Conservation (phyloP, 2,888 invertebrate species). For the Clostera curtula region DNA sequence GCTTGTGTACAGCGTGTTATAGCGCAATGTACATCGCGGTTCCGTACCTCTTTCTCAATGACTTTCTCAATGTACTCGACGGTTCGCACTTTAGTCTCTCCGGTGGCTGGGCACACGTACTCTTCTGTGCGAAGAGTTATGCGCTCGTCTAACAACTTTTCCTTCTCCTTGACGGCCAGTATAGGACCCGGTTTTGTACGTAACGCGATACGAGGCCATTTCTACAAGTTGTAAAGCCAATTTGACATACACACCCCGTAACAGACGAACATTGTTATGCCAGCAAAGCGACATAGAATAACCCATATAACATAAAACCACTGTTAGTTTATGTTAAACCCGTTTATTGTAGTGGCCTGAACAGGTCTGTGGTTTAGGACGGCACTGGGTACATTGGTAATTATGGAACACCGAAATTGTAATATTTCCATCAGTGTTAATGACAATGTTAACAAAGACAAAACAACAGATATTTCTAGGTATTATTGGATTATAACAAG, state of each 20-base stretch:
- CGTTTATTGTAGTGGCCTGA: slow-evolving; percentile 17
- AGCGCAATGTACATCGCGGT: slow-evolving; percentile 60
- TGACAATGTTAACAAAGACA: slow-evolving; percentile 51
- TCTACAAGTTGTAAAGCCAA: slow-evolving; percentile 73
- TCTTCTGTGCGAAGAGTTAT: slow-evolving; percentile 92
- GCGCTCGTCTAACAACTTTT: slow-evolving; percentile 92
- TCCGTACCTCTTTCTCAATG: slow-evolving; percentile 94
- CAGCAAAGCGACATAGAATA: slow-evolving; percentile 54
- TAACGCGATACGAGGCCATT: slow-evolving; percentile 88
- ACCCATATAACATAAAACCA: slow-evolving; percentile 31
- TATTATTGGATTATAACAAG: slow-evolving; percentile 43
- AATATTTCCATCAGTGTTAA: slow-evolving; percentile 39
- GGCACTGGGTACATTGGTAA: slow-evolving; percentile 10
- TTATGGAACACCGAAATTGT: slow-evolving; percentile 23
- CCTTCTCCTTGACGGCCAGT: slow-evolving; percentile 89
- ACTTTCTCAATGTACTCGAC: slow-evolving; percentile 96
- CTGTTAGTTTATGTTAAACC: slow-evolving; percentile 31
- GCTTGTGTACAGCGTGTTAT: slow-evolving; percentile 65
- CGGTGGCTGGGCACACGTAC: slow-evolving; percentile 89
- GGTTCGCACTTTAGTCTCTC: slow-evolving; percentile 90
- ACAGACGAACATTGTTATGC: slow-evolving; percentile 41
- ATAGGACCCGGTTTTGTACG: slow-evolving; percentile 89
- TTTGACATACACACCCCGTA: slow-evolving; percentile 60
- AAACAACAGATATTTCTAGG: slow-evolving; percentile 33
- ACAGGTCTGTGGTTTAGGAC: slow-evolving; percentile 11